Percentiles rank a stretch among this genome's conserved stretches.
These are phyloP conservation scores for Pomacea maculata DNA, from an alignment of 1,140 invertebrate species.

Conservation along the genomic window DNA sequence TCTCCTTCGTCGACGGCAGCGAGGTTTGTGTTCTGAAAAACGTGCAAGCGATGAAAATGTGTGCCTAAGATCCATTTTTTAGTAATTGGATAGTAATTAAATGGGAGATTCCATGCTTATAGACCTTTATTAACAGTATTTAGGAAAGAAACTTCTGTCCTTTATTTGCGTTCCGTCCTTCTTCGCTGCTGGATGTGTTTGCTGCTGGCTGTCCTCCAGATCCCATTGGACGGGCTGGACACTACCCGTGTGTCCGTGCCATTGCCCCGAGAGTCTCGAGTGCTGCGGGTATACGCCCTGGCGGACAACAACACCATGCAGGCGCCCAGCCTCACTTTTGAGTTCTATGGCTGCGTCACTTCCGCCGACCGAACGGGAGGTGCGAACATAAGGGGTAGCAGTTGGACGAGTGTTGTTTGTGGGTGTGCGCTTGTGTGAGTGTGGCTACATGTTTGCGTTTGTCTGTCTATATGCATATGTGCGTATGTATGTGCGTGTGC, in stretches of 20 bases:
- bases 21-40: conserved; percentile 28
- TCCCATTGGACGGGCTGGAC: conserved; percentile 10
- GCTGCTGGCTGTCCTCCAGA: background rate
- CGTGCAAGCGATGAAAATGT: too few species aligned
- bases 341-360: conserved; percentile 32
- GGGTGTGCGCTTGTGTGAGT: background rate
- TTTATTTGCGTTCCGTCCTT: too few species aligned
- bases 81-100: too few species aligned
- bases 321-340: conserved; percentile 31
- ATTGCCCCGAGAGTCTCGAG: conserved; percentile 24
- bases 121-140: too few species aligned
- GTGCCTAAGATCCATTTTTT: too few species aligned
- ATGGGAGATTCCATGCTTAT: too few species aligned
- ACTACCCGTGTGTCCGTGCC: conserved; percentile 10
- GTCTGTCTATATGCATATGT: background rate
- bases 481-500: background rate
- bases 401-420: too few species aligned
- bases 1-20: conserved; percentile 42
- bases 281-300: conserved; percentile 32
- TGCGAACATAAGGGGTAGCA: too few species aligned
- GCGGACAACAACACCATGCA: conserved; percentile 16
- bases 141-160: too few species aligned
- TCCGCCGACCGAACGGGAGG: conserved; percentile 16
- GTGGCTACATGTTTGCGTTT: background rate
- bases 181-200: too few species aligned